Evolutionary conservation across 2,113 vertebrate species (phyloP).

Genomic region (Urocitellus parryii): DNA sequence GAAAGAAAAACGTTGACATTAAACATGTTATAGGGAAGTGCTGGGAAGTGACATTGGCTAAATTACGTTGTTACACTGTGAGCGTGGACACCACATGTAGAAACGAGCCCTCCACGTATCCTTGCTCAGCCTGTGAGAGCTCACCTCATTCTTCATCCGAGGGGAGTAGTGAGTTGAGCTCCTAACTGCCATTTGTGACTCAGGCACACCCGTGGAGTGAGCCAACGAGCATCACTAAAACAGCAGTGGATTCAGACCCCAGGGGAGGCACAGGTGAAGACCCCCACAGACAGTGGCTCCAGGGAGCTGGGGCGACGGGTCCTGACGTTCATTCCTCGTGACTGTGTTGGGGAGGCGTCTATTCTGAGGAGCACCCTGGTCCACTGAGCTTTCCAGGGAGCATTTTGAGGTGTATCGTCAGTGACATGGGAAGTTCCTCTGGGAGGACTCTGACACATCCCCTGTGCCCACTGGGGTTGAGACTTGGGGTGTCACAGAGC

Average conservation of each 20-base stretch:
- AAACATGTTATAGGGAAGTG: neutral
- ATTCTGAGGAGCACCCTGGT: neutral
- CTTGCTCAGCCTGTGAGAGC: neutral
- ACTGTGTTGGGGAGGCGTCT: neutral
- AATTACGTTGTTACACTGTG: too few relatives aligned
- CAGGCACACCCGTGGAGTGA: neutral
- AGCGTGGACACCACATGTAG: too few relatives aligned
- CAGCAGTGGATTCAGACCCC: neutral
- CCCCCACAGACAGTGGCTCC: neutral
- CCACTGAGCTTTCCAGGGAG: neutral
- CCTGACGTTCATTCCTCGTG: neutral
- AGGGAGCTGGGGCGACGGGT: neutral
- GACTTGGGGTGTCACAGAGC: too few relatives aligned
- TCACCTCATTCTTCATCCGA: neutral
- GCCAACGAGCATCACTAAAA: neutral
- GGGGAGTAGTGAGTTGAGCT: neutral
- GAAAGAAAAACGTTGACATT: neutral
- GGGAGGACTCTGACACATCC: neutral
- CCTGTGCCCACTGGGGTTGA: neutral
- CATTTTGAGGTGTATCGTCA: neutral
- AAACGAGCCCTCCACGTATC: neutral
- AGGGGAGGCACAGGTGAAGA: neutral
- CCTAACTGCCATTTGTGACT: neutral
- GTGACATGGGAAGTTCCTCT: neutral
- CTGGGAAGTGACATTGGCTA: too few relatives aligned